Conservation (phyloP, 2,888 invertebrate species). For the Heliconius ethilla region DNA sequence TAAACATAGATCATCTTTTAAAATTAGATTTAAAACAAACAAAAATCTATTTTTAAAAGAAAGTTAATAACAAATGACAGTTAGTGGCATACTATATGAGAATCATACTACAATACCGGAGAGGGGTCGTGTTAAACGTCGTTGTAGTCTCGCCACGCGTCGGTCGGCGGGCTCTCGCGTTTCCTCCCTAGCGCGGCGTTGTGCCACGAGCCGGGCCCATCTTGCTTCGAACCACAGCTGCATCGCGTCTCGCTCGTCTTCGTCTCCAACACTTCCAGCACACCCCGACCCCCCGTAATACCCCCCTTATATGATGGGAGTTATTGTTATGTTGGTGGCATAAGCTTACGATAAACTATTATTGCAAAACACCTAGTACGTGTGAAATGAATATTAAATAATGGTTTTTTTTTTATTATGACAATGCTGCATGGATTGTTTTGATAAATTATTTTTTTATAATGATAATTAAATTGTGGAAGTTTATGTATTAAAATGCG, state of each 20-base stretch:
- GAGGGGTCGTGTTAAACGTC: constrained; percentile 64
- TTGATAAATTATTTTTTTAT: not conserved
- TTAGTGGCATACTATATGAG: not conserved
- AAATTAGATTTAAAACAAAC: not conserved
- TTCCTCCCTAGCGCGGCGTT: constrained; percentile 63
- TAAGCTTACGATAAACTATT: constrained; percentile 6
- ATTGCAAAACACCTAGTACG: not conserved
- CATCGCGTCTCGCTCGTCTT: constrained; percentile 72
- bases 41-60: not conserved
- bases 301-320: constrained; percentile 6
- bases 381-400: not conserved
- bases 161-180: constrained; percentile 52
- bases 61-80: not conserved
- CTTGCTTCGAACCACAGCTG: constrained; percentile 76
- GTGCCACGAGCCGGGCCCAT: constrained; percentile 71
- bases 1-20: not conserved
- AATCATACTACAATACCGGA: constrained; percentile 55
- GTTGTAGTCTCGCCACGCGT: constrained; percentile 66
- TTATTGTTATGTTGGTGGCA: constrained; percentile 8
- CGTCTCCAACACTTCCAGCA: constrained; percentile 51
- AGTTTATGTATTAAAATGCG: not conserved
- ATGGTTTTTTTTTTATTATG: not conserved
- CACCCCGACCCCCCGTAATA: constrained; percentile 6
- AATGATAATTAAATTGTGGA: not conserved
- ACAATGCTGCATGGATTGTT: not conserved